A percentile compares a stretch with the other conserved stretches of the same genome.
These are phyloP conservation scores for Drosophila koepferae DNA, from an alignment of 2,888 invertebrate genomes.

Conservation along the genomic window DNA sequence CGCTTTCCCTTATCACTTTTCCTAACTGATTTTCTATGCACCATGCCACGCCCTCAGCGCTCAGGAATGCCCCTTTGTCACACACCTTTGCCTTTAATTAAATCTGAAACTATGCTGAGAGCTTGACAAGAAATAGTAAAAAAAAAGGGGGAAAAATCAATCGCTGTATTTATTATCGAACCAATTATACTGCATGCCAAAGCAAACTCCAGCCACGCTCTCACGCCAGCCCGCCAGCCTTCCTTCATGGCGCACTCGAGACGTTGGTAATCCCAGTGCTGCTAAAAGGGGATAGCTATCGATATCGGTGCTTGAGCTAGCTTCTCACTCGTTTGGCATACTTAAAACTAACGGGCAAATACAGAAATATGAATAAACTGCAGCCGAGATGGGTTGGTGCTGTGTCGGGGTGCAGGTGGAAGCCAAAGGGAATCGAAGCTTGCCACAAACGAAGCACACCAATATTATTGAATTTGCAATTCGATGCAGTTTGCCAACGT, in stretches of 20 bases:
- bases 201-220: slow-evolving; percentile 6
- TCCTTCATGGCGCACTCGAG: slow-evolving; percentile 56
- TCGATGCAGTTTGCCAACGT: slow-evolving; percentile 42
- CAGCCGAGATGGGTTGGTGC: neutral
- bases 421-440: slow-evolving; percentile 20
- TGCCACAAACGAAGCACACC: slow-evolving; percentile 32
- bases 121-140: slow-evolving; percentile 10
- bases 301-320: slow-evolving; percentile 55
- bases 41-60: neutral
- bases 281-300: slow-evolving; percentile 1
- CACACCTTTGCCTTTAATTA: slow-evolving; percentile 52
- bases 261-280: slow-evolving; percentile 21
- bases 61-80: neutral
- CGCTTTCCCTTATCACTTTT: slow-evolving; percentile 23
- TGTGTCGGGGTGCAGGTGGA: neutral
- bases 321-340: slow-evolving; percentile 67
- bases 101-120: slow-evolving; percentile 23
- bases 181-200: slow-evolving; percentile 62
- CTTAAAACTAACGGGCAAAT: slow-evolving; percentile 75
- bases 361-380: slow-evolving; percentile 71
- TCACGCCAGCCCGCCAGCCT: neutral
- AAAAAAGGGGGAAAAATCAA: slow-evolving; percentile 53
- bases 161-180: slow-evolving; percentile 74
- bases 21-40: slow-evolving; percentile 30
- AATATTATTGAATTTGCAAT: slow-evolving; percentile 66